Evolutionary conservation across 2,888 invertebrate species (phyloP).

Genomic region (Clanis bilineata): DNA sequence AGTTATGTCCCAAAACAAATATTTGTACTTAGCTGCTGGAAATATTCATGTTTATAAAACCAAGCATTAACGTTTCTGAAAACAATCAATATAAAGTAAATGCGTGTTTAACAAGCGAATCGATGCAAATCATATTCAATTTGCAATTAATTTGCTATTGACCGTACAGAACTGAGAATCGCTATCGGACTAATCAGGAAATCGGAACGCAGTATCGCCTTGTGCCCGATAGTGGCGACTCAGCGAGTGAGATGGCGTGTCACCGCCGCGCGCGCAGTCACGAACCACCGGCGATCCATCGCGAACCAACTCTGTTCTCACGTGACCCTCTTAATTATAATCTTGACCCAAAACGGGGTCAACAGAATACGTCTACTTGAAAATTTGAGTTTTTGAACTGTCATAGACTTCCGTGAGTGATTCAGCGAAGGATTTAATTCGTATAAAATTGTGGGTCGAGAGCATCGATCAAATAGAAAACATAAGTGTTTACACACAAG

Average conservation of each 20-base stretch:
- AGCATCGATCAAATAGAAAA: neutral
- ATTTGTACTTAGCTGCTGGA: too few relatives aligned
- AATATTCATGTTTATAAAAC: neutral
- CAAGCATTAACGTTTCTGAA: neutral
- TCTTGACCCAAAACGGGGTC: slow-evolving; percentile 33
- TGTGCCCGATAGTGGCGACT: slow-evolving; percentile 65
- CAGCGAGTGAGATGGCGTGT: slow-evolving; percentile 70
- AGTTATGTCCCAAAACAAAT: too few relatives aligned
- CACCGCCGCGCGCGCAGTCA: slow-evolving; percentile 63
- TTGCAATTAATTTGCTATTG: slow-evolving; percentile 16
- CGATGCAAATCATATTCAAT: slow-evolving; percentile 18
- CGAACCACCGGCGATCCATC: slow-evolving; percentile 52
- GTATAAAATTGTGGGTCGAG: neutral
- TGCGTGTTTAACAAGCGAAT: slow-evolving; percentile 5
- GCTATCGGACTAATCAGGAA: slow-evolving; percentile 45
- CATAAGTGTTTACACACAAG: neutral
- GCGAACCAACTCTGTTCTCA: slow-evolving; percentile 53
- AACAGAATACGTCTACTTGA: slow-evolving; percentile 3
- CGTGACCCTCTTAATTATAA: slow-evolving; percentile 72
- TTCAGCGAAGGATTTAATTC: neutral
- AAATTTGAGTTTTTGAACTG: neutral
- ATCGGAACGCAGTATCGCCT: slow-evolving; percentile 66
- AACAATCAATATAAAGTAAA: slow-evolving; percentile 16
- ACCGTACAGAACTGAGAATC: slow-evolving; percentile 17
- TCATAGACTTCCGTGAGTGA: neutral